A percentile compares a stretch with the other conserved stretches of the same genome.
phyloP scores from a whole-genome alignment of 2,888 invertebrate species.

The Ochropleura plecta region DNA sequence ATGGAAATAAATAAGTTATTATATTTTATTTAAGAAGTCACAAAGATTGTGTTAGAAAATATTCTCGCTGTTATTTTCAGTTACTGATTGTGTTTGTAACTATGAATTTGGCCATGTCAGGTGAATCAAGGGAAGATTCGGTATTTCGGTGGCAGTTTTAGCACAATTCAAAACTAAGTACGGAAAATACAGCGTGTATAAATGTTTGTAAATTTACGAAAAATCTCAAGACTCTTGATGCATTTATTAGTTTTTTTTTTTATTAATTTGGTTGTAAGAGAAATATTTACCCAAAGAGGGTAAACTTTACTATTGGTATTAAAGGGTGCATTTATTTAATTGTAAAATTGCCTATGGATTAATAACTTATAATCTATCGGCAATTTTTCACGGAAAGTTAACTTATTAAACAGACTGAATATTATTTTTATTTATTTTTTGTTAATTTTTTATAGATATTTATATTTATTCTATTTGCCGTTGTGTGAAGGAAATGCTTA shows the following conservation, averaged over 20 bases:
- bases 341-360: slow-evolving; percentile 85
- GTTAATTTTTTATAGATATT: slow-evolving; percentile 82
- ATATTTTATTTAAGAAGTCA: slow-evolving; percentile 22
- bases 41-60: slow-evolving; percentile 12
- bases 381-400: slow-evolving; percentile 79
- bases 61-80: slow-evolving; percentile 15
- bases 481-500: slow-evolving; percentile 58
- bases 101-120: not conserved
- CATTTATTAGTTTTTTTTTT: slow-evolving; percentile 43
- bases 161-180: slow-evolving; percentile 9
- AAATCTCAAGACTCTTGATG: slow-evolving; percentile 18
- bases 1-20: slow-evolving; percentile 13
- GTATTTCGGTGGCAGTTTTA: slow-evolving; percentile 23
- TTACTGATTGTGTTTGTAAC: not conserved
- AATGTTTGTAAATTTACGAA: not conserved
- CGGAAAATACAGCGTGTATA: slow-evolving; percentile 11
- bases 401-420: slow-evolving; percentile 82
- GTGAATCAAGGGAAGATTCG: not conserved
- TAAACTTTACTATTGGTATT: slow-evolving; percentile 65
- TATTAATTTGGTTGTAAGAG: slow-evolving; percentile 30
- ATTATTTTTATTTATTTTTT: slow-evolving; percentile 73
- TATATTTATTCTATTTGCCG: slow-evolving; percentile 69
- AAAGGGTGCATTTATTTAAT: slow-evolving; percentile 70
- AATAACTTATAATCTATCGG: slow-evolving; percentile 74
- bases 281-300: slow-evolving; percentile 28